Conservation (phyloP, 92 coral and sea anemone species). For the Umimayanthus chanpuru region DNA sequence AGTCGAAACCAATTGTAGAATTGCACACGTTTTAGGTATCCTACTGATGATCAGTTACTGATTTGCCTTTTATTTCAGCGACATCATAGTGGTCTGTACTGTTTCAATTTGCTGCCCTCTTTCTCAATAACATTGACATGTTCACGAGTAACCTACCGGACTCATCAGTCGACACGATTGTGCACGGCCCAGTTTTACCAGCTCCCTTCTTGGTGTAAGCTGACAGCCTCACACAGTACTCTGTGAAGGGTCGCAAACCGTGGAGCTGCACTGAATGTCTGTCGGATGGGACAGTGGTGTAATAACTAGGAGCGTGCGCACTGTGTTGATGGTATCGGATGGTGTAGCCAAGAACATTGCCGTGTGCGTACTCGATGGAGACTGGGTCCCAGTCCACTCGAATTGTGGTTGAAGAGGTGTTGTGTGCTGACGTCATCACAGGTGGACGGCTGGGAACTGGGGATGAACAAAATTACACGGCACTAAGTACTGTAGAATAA, state of each 20-base stretch:
- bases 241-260: constrained; percentile 39
- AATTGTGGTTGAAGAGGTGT: constrained; percentile 48
- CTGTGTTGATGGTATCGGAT: constrained; percentile 30
- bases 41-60: no score
- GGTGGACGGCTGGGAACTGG: constrained; percentile 57
- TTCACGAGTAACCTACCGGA: constrained; percentile 26
- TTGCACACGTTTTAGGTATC: no score
- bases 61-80: no score
- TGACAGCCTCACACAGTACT: constrained; percentile 46
- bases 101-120: no score
- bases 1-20: no score
- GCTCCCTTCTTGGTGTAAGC: constrained; percentile 48
- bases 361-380: constrained; percentile 39
- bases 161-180: constrained; percentile 46
- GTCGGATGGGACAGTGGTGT: constrained; percentile 23
- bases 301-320: constrained; percentile 30
- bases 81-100: no score
- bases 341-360: constrained; percentile 43
- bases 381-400: constrained; percentile 49
- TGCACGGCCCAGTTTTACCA: constrained; percentile 20
- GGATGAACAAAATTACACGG: background rate
- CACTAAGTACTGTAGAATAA: no score
- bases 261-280: constrained; percentile 21
- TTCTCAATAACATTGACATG: no score
- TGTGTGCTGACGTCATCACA: constrained; percentile 29